phyloP scores from a whole-genome alignment of 1,140 invertebrate genomes.

The Diachasmimorpha longicaudata region DNA sequence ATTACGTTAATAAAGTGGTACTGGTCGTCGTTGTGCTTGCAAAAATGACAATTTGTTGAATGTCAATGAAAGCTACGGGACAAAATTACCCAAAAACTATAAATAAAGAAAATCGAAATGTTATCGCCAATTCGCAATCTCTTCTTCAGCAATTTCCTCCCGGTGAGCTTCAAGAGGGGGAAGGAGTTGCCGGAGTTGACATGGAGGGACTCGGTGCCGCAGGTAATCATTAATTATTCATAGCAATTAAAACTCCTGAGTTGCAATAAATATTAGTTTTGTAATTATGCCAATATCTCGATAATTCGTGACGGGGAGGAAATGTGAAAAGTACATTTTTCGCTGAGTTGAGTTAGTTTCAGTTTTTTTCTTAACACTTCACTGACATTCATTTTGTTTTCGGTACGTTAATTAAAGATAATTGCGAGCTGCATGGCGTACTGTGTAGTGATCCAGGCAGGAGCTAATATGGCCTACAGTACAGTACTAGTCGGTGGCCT shows the following conservation, averaged over 20 bases:
- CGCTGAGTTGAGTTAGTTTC: too few relatives aligned
- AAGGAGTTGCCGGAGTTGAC: slow-evolving; percentile 25
- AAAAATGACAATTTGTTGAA: too few relatives aligned
- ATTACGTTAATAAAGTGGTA: too few relatives aligned
- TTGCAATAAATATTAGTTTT: too few relatives aligned
- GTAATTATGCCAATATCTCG: neutral
- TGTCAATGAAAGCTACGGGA: neutral
- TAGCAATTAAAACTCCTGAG: neutral
- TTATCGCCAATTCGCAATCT: slow-evolving; percentile 29
- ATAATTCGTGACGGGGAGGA: neutral
- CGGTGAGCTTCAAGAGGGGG: slow-evolving; percentile 24
- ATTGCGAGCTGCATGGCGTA: slow-evolving; percentile 56
- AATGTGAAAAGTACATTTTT: too few relatives aligned
- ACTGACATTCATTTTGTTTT: neutral
- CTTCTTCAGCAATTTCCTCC: slow-evolving; percentile 38
- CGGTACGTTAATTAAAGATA: slow-evolving; percentile 45
- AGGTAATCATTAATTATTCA: slow-evolving; percentile 30
- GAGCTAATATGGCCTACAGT: slow-evolving; percentile 65
- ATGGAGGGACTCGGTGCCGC: slow-evolving; percentile 35
- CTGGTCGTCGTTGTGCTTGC: too few relatives aligned
- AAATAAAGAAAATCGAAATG: neutral
- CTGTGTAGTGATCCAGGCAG: slow-evolving; percentile 61
- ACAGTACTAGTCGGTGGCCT: slow-evolving; percentile 61
- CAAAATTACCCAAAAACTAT: neutral
- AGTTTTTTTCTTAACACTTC: too few relatives aligned